Percentiles rank a stretch among this genome's conserved stretches.
phyloP scores from a whole-genome alignment of 64 coral and sea anemone genomes.

The Stylophora pistillata region DNA sequence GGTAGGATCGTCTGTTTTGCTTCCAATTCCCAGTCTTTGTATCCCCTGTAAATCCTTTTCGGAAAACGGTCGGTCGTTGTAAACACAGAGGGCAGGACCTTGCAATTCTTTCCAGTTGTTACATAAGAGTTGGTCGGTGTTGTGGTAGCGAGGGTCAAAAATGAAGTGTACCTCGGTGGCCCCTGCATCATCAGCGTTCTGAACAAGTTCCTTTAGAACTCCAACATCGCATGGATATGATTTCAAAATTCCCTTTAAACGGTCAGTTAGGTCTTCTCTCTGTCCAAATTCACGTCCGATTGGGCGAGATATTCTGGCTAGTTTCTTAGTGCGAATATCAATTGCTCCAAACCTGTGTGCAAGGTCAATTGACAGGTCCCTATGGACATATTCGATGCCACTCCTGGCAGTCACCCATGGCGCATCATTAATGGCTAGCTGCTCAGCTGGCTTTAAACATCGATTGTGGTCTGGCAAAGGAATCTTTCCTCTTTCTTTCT shows the following conservation, averaged over 20 bases:
- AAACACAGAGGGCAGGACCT: constrained; percentile 95
- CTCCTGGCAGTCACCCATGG: constrained; percentile 53
- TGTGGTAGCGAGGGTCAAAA: constrained; percentile 73
- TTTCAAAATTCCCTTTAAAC: constrained; percentile 82
- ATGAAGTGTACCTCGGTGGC: constrained; percentile 94
- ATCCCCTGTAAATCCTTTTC: constrained; percentile 89
- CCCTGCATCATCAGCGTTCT: constrained; percentile 92
- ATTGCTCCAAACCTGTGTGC: constrained; percentile 67
- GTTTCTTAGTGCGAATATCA: constrained; percentile 55
- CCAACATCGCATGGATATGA: constrained; percentile 85
- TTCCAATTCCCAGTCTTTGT: constrained; percentile 90
- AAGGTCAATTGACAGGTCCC: constrained; percentile 59
- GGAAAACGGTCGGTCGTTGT: constrained; percentile 88
- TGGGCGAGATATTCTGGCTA: constrained; percentile 56
- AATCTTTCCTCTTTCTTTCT: constrained; percentile 46
- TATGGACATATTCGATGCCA: constrained; percentile 65
- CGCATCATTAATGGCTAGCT: constrained; percentile 73
- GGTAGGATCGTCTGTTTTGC: constrained; percentile 85
- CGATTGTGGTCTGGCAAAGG: constrained; percentile 74
- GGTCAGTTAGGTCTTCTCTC: constrained; percentile 82
- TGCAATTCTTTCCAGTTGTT: constrained; percentile 78
- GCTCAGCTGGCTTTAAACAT: constrained; percentile 40
- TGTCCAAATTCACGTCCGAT: constrained; percentile 82
- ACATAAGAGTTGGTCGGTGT: constrained; percentile 46
- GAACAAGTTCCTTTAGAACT: constrained; percentile 95